These are phyloP conservation scores for Scrobipalpa atriplicella DNA, from an alignment of 2,888 invertebrate genomes.

Conservation along the genomic window DNA sequence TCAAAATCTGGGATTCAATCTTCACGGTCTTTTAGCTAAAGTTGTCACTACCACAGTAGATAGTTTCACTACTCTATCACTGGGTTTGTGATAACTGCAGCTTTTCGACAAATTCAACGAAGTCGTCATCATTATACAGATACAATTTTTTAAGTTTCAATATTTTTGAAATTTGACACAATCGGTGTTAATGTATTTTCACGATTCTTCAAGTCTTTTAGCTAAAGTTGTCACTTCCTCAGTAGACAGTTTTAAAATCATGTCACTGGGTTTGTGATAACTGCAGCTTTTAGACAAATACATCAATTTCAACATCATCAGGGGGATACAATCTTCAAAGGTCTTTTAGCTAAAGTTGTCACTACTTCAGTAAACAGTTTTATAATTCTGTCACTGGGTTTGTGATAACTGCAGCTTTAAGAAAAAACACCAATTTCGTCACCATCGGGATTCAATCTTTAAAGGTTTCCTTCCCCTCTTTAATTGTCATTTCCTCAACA, in stretches of 20 bases:
- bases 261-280: constrained; percentile 41
- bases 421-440: too few relatives aligned
- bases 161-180: too few relatives aligned
- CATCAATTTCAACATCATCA: too few relatives aligned
- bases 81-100: constrained; percentile 39
- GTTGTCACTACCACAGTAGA: constrained; percentile 34
- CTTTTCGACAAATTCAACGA: not conserved
- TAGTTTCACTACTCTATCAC: constrained; percentile 41
- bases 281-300: constrained; percentile 24
- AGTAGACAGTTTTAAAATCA: constrained; percentile 13
- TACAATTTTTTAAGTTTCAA: too few relatives aligned
- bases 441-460: too few relatives aligned
- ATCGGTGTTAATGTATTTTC: too few relatives aligned
- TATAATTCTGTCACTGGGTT: too few relatives aligned
- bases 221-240: constrained; percentile 26
- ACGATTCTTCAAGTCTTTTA: constrained; percentile 23
- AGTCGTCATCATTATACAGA: not conserved
- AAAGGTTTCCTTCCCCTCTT: too few relatives aligned
- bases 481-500: constrained; percentile 28
- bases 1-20: not conserved
- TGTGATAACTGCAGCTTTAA: too few relatives aligned
- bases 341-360: not conserved
- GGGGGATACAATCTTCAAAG: too few relatives aligned
- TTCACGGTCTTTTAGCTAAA: not conserved
- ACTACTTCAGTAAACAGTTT: constrained; percentile 5